Conservation (phyloP, 2,113 vertebrate species). For the Vombatus ursinus region DNA sequence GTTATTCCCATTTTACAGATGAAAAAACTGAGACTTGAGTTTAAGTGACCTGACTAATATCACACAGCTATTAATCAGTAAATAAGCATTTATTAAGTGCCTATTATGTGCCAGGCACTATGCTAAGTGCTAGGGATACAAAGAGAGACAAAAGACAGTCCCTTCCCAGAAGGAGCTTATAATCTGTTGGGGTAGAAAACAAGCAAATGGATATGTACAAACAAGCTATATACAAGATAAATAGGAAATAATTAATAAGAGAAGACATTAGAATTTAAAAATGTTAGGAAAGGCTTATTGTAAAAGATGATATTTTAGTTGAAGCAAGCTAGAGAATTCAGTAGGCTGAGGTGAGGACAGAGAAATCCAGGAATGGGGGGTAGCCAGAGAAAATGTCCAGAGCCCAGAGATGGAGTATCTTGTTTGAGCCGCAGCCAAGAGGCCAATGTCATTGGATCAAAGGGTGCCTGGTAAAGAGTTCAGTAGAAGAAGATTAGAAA, state of each 20-base stretch:
- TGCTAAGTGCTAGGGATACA: neutral
- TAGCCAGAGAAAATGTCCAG: too few species aligned
- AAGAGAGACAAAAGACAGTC: neutral
- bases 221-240: neutral
- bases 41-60: neutral
- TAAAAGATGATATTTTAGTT: neutral
- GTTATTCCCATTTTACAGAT: neutral
- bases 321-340: too few species aligned
- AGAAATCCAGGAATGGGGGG: too few species aligned
- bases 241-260: neutral
- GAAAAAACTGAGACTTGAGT: neutral
- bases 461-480: too few species aligned
- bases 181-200: neutral
- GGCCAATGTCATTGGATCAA: too few species aligned
- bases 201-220: neutral
- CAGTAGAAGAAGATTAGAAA: too few species aligned
- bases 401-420: too few species aligned
- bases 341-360: too few species aligned
- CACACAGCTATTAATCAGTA: neutral
- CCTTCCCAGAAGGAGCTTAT: neutral
- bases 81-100: neutral
- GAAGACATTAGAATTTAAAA: neutral
- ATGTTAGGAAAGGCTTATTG: neutral
- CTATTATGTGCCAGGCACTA: neutral
- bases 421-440: too few species aligned